Conservation (phyloP, 2,888 invertebrate genomes). For the Sturmia bella region DNA sequence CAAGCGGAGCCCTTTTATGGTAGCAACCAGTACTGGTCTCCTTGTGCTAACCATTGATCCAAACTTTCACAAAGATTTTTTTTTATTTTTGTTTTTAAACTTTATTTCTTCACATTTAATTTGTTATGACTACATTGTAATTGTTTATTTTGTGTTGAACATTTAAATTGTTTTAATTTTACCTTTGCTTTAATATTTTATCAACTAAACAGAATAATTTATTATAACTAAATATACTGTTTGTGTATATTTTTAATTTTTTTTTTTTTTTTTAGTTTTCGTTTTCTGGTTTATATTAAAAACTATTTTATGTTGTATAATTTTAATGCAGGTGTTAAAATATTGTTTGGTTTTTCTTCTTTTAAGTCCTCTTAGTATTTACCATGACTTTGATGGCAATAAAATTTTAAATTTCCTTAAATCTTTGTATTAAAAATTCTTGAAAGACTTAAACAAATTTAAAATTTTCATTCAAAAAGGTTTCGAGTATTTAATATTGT, state of each 20-base stretch:
- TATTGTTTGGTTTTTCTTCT: slow-evolving; percentile 14
- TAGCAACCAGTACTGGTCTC: too few relatives aligned
- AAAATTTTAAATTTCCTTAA: slow-evolving; percentile 37
- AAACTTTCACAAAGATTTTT: background rate
- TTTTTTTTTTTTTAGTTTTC: slow-evolving; percentile 6
- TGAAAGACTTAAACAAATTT: slow-evolving; percentile 12
- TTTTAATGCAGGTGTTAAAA: slow-evolving; percentile 51
- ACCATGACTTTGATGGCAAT: background rate
- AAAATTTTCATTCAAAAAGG: slow-evolving; percentile 18
- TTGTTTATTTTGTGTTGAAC: slow-evolving; percentile 56
- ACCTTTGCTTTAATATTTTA: slow-evolving; percentile 30
- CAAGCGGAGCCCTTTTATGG: too few relatives aligned
- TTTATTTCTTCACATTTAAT: slow-evolving; percentile 58
- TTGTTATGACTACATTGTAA: slow-evolving; percentile 34
- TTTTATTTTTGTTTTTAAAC: slow-evolving; percentile 30
- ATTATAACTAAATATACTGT: slow-evolving; percentile 42
- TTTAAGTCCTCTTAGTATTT: slow-evolving; percentile 26
- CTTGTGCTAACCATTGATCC: too few relatives aligned
- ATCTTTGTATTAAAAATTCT: background rate
- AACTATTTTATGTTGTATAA: slow-evolving; percentile 57
- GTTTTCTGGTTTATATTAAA: slow-evolving; percentile 46
- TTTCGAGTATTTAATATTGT: background rate
- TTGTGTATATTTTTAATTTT: slow-evolving; percentile 20
- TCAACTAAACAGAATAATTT: slow-evolving; percentile 56
- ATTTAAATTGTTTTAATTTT: slow-evolving; percentile 57